Evolutionary conservation across 2,113 vertebrate species (phyloP).

Genomic region (Paralichthys olivaceus): DNA sequence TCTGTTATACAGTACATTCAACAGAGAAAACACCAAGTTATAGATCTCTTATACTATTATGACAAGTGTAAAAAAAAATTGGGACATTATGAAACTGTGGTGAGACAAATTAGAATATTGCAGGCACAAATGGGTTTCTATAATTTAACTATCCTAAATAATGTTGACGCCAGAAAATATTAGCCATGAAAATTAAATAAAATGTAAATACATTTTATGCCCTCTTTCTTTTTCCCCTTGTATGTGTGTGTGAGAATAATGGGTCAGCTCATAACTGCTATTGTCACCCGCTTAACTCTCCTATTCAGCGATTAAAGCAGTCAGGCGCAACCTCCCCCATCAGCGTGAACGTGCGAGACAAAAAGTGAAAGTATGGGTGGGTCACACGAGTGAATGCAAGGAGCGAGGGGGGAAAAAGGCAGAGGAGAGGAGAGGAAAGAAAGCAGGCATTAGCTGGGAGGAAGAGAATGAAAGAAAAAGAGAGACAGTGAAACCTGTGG

Average conservation of each 20-base stretch:
- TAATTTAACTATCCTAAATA: too few relatives aligned
- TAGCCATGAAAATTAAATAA: background rate
- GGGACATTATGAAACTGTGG: too few relatives aligned
- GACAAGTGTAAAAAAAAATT: too few relatives aligned
- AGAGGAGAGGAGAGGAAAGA: background rate
- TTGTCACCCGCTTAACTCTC: conserved; percentile 72
- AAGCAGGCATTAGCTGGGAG: background rate
- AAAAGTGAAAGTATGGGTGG: conserved; percentile 41
- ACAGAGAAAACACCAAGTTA: too few relatives aligned
- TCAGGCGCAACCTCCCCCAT: conserved; percentile 57
- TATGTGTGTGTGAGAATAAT: conserved; percentile 42
- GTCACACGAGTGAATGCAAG: conserved; percentile 50
- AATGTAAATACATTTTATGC: background rate
- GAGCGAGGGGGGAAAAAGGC: background rate
- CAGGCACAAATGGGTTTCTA: background rate
- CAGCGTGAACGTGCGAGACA: conserved; percentile 51
- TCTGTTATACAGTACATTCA: too few relatives aligned
- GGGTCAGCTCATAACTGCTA: conserved; percentile 72
- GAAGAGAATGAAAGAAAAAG: conserved; percentile 1
- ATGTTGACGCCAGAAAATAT: background rate
- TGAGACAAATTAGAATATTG: too few relatives aligned
- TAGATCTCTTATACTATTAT: too few relatives aligned
- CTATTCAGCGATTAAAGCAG: conserved; percentile 76
- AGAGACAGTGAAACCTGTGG: conserved; percentile 13
- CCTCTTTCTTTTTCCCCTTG: background rate